phyloP scores from a whole-genome alignment of 2,113 vertebrate species.

The Turdus rufiventris region DNA sequence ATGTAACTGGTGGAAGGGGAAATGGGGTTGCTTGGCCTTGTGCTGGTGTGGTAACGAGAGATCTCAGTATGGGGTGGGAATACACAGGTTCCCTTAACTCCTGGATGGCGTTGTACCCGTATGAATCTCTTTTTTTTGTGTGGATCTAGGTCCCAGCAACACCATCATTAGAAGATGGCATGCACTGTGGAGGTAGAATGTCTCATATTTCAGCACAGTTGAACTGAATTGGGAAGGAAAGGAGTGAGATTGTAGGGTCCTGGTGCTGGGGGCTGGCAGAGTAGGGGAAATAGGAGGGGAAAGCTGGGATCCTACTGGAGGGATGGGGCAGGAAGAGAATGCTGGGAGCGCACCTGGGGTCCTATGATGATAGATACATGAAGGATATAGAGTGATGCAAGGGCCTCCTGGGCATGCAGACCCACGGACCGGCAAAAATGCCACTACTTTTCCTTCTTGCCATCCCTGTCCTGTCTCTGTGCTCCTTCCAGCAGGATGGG shows the following conservation, averaged over 20 bases:
- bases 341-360: fast-evolving
- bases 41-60: neutral
- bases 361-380: neutral
- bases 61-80: neutral
- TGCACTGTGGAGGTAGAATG: fast-evolving
- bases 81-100: neutral
- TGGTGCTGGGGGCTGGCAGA: neutral
- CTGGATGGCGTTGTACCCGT: neutral
- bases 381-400: neutral
- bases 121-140: neutral
- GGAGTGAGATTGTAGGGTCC: neutral
- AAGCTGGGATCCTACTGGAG: neutral
- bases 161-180: fast-evolving
- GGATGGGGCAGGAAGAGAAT: neutral
- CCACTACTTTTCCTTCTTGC: neutral
- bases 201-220: fast-evolving
- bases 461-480: neutral
- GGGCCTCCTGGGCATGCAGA: fast-evolving
- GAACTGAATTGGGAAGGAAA: neutral
- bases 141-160: neutral
- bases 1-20: neutral
- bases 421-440: neutral
- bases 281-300: fast-evolving
- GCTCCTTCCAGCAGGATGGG: neutral
- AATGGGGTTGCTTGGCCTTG: fast-evolving